Evolutionary conservation across 2,888 invertebrate species (phyloP), one percentile per base, ranked within the genome.

Genomic region (Himalopsyche anomala): DNA sequence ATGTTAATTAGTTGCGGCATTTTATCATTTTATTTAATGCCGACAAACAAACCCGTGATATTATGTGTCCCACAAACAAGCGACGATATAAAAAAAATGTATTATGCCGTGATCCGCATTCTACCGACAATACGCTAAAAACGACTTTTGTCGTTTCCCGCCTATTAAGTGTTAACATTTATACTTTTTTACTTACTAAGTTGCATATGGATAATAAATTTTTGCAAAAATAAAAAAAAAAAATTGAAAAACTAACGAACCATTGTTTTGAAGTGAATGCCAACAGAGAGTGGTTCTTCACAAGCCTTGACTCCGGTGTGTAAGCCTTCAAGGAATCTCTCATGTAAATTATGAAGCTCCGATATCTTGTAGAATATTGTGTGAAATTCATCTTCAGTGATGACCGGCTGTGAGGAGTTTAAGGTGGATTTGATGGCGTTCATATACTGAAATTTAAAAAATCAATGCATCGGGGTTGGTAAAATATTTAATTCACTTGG

Each of bases 291-390:
- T 90, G 94, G 95, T 89, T 95, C 95, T 90, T 96, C 96, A 95
- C 96, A 96, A 90, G 95, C 95, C 55, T 95, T 94, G 83, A 94
- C 93, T 84, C 95, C 95, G 87, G 94, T 92, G 90, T 95, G 95
- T 84, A 98, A 93, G 79, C 96, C 96, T 86, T 96, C 95, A 79
- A 98, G 93, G 92, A 98, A 98, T 89, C 95, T 95, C 88, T 95
- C 95, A 91, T 98, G 98, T 85, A 97, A 93, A 82, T 94, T 94
- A 90, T 97, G 96, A 81, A 98, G 93, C 90, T 98, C 97, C 0
- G 97, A 97, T 91, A 98, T 97, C 92, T 98, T 97, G 91, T 97
- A 98, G 92, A 98, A 98, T 91, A 98, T 98, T 9, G 96, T 96
- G 89, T 96, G 96, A 90, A 98, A 96, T 91, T 98, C 98, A 88